These are phyloP conservation scores for Ivindomyrus marchei DNA, from an alignment of 2,113 vertebrate species.

Conservation along the genomic window DNA sequence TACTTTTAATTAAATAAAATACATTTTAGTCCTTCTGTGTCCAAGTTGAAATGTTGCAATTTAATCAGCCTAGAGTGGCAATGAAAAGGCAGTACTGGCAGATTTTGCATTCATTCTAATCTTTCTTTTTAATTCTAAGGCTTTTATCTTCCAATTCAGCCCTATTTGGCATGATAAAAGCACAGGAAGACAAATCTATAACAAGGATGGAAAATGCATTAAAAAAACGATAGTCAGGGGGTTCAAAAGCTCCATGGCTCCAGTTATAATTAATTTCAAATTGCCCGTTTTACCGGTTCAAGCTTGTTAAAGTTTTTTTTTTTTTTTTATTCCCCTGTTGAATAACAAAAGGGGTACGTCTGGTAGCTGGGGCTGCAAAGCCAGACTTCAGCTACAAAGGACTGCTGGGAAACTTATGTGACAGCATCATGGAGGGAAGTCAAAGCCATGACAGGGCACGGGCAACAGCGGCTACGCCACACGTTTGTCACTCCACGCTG, in stretches of 20 bases:
- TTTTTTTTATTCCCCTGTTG: not conserved
- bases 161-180: constrained; percentile 30
- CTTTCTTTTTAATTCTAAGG: constrained; percentile 29
- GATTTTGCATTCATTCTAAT: constrained; percentile 52
- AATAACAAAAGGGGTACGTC: not conserved
- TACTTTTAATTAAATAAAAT: constrained; percentile 37
- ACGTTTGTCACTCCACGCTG: not conserved
- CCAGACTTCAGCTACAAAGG: not conserved
- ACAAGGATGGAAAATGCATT: constrained; percentile 17
- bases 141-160: constrained; percentile 41
- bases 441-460: not conserved
- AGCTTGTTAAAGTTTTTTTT: constrained; percentile 3
- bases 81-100: constrained; percentile 47
- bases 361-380: not conserved
- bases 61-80: constrained; percentile 39
- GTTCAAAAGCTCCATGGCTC: constrained; percentile 12
- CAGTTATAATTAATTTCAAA: constrained; percentile 8
- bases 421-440: not conserved
- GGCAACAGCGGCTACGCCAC: not conserved
- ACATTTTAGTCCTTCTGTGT: constrained; percentile 37
- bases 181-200: constrained; percentile 22
- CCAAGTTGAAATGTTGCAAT: constrained; percentile 45
- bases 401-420: not conserved
- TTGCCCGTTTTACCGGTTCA: not conserved
- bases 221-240: constrained; percentile 38